These are phyloP conservation scores for Bubo blakistoni DNA, from an alignment of 2,113 vertebrate species.

Conservation along the genomic window DNA sequence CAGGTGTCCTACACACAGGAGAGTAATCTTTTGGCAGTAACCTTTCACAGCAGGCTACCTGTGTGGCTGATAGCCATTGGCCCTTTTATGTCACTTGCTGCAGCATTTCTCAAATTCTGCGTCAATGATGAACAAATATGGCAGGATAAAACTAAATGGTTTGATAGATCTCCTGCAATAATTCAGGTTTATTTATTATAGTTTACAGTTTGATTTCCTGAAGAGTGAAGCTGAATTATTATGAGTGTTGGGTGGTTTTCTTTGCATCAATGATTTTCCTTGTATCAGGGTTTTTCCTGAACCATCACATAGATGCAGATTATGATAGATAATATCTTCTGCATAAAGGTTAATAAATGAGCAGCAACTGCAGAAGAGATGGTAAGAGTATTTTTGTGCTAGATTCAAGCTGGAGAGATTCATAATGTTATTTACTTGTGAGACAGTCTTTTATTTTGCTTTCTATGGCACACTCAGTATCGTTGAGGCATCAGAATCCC, in stretches of 20 bases:
- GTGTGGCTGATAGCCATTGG: not conserved
- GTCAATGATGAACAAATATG: not conserved
- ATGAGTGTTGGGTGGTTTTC: not conserved
- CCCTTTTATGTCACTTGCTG: not conserved
- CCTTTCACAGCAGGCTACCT: slow-evolving; percentile 44
- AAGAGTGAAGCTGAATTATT: not conserved
- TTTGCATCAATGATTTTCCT: not conserved
- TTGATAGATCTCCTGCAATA: not conserved
- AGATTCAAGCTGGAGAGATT: not conserved
- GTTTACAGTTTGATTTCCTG: not conserved
- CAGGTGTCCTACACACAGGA: not conserved
- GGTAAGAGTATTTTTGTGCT: not conserved
- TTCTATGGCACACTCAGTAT: not conserved
- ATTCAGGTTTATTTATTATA: not conserved
- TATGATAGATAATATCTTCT: not conserved
- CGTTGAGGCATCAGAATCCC: not conserved
- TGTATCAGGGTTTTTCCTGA: not conserved
- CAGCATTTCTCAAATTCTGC: not conserved
- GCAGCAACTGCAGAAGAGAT: not conserved
- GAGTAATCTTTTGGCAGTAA: slow-evolving; percentile 33
- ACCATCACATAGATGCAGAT: not conserved
- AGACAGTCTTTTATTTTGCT: not conserved
- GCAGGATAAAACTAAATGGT: not conserved
- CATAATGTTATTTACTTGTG: not conserved
- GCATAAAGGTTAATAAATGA: not conserved